A percentile compares a stretch with the other conserved stretches of the same genome.
Evolutionary conservation across 2,888 invertebrate genomes (phyloP).

Genomic region (Deroplatys truncata): DNA sequence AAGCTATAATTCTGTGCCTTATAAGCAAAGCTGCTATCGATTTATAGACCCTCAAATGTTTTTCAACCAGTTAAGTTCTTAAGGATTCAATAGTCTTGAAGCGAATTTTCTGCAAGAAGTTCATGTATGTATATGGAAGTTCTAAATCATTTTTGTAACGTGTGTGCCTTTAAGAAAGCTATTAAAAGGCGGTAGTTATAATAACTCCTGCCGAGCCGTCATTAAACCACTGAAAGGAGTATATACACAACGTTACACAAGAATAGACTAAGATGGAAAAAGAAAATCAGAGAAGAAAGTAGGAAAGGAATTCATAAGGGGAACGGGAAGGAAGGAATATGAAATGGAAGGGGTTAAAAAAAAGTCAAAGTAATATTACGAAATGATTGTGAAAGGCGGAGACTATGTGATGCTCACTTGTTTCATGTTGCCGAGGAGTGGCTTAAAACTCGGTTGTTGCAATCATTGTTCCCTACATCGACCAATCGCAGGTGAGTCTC

Average conservation of each 20-base stretch:
- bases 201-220: neutral
- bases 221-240: neutral
- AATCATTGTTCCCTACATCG: slow-evolving; percentile 21
- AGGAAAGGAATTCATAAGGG: neutral
- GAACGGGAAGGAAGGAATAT: neutral
- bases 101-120: neutral
- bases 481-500: slow-evolving; percentile 20
- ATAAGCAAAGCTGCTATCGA: no score
- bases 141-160: neutral
- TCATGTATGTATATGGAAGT: neutral
- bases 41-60: no score
- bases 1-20: no score
- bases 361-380: neutral
- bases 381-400: neutral
- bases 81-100: neutral
- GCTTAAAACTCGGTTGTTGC: slow-evolving; percentile 22
- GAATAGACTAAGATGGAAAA: neutral
- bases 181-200: neutral
- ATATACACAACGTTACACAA: neutral
- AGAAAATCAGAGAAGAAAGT: neutral
- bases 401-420: neutral
- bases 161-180: neutral
- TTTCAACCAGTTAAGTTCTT: neutral
- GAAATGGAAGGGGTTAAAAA: neutral
- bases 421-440: slow-evolving; percentile 21